Conservation (phyloP, 2,797 vertebrate genomes). For the Sorex maritimensis region DNA sequence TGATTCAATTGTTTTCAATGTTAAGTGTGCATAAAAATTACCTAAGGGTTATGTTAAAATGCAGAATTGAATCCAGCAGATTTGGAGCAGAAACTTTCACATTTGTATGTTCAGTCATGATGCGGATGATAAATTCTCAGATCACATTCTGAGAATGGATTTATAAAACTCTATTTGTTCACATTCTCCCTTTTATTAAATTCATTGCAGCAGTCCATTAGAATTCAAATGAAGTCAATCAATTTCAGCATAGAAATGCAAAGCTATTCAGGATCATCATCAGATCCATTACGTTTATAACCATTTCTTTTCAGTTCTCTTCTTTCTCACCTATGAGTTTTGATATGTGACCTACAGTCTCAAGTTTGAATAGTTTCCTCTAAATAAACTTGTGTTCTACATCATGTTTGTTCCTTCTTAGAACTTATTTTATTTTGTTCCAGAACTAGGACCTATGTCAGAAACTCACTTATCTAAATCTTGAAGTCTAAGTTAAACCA, state of each 20-base stretch:
- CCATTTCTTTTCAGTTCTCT: background rate
- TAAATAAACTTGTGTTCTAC: background rate
- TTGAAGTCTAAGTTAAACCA: too few relatives aligned
- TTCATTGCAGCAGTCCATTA: background rate
- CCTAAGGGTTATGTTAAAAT: background rate
- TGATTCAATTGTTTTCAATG: slow-evolving; percentile 59
- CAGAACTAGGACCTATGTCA: too few relatives aligned
- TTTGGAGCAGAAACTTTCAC: background rate
- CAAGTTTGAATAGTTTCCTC: background rate
- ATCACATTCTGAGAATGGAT: background rate
- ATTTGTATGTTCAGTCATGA: background rate
- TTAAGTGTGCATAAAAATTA: background rate
- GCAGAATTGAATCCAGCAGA: background rate
- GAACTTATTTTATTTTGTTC: background rate
- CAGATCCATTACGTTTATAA: background rate
- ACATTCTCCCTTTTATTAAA: background rate
- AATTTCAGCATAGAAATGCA: background rate
- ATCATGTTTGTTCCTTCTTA: background rate
- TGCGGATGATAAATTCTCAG: background rate
- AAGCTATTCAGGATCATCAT: background rate
- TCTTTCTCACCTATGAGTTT: background rate
- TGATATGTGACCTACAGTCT: background rate
- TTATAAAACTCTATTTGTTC: slow-evolving; percentile 11
- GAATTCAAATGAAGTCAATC: background rate
- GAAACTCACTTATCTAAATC: too few relatives aligned